Conservation (phyloP, 2,113 vertebrate genomes). For the Cinclus cinclus region DNA sequence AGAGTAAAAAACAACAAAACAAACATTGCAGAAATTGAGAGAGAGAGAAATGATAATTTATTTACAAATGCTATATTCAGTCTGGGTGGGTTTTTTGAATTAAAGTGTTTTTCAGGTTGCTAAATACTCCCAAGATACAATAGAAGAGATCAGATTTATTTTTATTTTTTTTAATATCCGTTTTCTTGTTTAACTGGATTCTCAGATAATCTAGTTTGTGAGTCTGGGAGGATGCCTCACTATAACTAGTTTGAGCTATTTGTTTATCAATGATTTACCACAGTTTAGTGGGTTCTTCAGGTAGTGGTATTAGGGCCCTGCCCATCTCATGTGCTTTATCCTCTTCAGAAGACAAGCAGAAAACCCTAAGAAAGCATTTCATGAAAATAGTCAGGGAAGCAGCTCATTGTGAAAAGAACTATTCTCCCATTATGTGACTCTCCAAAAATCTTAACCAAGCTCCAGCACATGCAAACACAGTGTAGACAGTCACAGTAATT, state of each 20-base stretch:
- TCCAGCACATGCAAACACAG: conserved; percentile 35
- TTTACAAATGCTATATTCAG: background rate
- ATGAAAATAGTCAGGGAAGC: background rate
- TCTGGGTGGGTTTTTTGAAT: background rate
- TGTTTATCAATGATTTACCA: background rate
- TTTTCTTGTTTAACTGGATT: background rate
- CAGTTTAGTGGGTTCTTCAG: background rate
- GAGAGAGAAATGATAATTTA: background rate
- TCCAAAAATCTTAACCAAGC: conserved; percentile 28
- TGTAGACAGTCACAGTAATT: conserved; percentile 14
- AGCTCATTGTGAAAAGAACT: background rate
- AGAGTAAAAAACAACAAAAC: fast-evolving
- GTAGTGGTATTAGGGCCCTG: background rate
- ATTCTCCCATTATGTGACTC: background rate
- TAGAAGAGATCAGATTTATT: background rate
- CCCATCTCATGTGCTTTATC: background rate
- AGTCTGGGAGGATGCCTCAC: background rate
- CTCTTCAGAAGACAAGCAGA: background rate
- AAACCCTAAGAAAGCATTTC: background rate
- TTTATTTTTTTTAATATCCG: background rate
- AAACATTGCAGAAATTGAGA: background rate
- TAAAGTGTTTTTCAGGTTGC: background rate
- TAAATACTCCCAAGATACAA: background rate
- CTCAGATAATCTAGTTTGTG: background rate
- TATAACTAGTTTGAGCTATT: background rate